A percentile compares a stretch with the other conserved stretches of the same genome.
Conservation (phyloP, 2,797 vertebrate species). For the Melanotaenia maccullochi region DNA sequence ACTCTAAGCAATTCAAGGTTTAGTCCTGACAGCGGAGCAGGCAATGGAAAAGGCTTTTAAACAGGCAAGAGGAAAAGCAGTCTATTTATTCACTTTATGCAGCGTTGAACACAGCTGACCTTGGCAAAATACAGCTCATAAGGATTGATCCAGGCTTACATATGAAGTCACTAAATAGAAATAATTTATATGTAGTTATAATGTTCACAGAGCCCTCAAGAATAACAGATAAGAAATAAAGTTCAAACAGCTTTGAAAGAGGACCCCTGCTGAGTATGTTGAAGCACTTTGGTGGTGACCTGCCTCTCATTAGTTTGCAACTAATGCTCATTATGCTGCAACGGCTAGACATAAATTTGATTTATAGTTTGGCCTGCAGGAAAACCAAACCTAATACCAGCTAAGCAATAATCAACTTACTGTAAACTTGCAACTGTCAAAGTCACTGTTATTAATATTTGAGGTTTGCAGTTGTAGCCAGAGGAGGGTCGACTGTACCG, state of each 20-base stretch:
- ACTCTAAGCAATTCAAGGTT: slow-evolving; percentile 71
- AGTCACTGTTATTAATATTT: slow-evolving; percentile 55
- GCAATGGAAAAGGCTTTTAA: slow-evolving; percentile 64
- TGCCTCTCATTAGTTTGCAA: slow-evolving; percentile 73
- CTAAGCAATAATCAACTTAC: slow-evolving; percentile 76
- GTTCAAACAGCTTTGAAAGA: slow-evolving; percentile 41
- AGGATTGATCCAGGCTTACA: slow-evolving; percentile 44
- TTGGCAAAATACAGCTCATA: slow-evolving; percentile 38
- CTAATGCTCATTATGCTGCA: slow-evolving; percentile 75
- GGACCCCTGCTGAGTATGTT: slow-evolving; percentile 21
- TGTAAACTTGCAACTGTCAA: slow-evolving; percentile 68
- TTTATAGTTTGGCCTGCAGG: slow-evolving; percentile 67
- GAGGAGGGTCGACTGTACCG: slow-evolving; percentile 22
- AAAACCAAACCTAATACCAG: slow-evolving; percentile 70
- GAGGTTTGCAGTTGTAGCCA: slow-evolving; percentile 42
- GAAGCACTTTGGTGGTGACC: slow-evolving; percentile 45
- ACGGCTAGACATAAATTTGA: slow-evolving; percentile 61
- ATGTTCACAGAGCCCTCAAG: slow-evolving; percentile 31
- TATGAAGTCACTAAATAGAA: slow-evolving; percentile 35
- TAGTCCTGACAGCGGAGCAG: slow-evolving; percentile 58
- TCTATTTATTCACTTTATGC: slow-evolving; percentile 63
- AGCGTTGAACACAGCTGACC: slow-evolving; percentile 61
- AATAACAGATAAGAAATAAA: slow-evolving; percentile 53
- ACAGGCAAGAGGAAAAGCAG: slow-evolving; percentile 60
- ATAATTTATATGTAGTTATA: slow-evolving; percentile 42